Conservation (phyloP, 2,888 invertebrate species). For the Watsonalla cultraria region DNA sequence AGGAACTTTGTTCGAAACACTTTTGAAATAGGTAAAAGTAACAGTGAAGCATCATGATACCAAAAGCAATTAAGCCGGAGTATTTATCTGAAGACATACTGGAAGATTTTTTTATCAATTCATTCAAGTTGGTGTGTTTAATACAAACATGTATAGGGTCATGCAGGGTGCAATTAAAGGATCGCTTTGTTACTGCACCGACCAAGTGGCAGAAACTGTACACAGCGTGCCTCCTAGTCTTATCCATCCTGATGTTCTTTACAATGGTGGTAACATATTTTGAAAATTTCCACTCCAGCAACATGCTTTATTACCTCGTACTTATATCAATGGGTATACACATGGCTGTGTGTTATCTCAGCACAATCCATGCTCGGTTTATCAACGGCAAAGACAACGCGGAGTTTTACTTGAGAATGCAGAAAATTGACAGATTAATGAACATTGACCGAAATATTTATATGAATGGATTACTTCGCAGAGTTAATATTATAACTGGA, state of each 20-base stretch:
- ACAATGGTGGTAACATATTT: conserved; percentile 12
- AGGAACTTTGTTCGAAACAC: no score
- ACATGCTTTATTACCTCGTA: conserved; percentile 17
- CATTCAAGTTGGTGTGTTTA: conserved; percentile 27
- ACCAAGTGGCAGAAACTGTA: conserved; percentile 41
- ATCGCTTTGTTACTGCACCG: conserved; percentile 40
- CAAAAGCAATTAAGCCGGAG: conserved; percentile 22
- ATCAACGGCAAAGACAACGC: conserved; percentile 36
- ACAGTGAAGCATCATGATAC: background rate
- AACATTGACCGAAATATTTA: conserved; percentile 32
- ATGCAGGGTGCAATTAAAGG: conserved; percentile 39
- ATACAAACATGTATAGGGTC: conserved; percentile 41
- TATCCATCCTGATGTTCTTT: conserved; percentile 13
- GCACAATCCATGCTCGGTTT: conserved; percentile 44
- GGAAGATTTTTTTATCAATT: conserved; percentile 36
- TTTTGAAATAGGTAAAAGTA: no score
- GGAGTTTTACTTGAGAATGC: conserved; percentile 42
- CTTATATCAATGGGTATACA: conserved; percentile 17
- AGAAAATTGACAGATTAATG: conserved; percentile 49
- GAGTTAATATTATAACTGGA: conserved; percentile 21
- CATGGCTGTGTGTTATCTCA: conserved; percentile 22
- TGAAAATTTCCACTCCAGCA: conserved; percentile 10
- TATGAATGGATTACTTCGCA: conserved; percentile 24
- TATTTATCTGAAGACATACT: conserved; percentile 47
- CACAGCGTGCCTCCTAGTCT: conserved; percentile 25